A percentile compares a stretch with the other conserved stretches of the same genome.
Evolutionary conservation across 2,888 invertebrate genomes (phyloP).

Genomic region (Brassicogethes aeneus): DNA sequence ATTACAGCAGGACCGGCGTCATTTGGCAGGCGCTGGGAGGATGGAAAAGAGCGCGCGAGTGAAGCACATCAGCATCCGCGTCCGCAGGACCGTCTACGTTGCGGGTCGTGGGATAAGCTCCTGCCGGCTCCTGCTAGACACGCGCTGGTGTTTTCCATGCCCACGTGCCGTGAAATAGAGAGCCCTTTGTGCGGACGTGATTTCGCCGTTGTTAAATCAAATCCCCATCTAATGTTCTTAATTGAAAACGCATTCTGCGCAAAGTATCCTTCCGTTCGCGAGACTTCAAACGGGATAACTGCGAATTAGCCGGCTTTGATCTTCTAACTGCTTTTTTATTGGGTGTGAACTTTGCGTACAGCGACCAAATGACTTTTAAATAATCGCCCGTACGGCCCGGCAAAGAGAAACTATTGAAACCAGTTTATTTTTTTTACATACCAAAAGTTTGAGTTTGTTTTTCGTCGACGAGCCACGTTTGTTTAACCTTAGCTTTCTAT

Average conservation of each 20-base stretch:
- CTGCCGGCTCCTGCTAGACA: conserved; percentile 27
- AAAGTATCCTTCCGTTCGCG: conserved; percentile 10
- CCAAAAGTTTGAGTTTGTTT: too few species aligned
- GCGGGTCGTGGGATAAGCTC: conserved; percentile 30
- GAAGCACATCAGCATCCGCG: conserved; percentile 5
- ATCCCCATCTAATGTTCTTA: conserved; percentile 35
- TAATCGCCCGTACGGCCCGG: too few species aligned
- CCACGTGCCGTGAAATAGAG: conserved; percentile 37
- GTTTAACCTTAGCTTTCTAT: too few species aligned
- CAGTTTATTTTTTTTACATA: too few species aligned
- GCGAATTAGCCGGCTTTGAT: background rate
- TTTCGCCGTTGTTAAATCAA: conserved; percentile 35
- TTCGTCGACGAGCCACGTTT: too few species aligned
- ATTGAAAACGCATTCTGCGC: conserved; percentile 37
- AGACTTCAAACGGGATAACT: background rate
- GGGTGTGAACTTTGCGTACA: too few species aligned
- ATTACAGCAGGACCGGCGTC: too few species aligned
- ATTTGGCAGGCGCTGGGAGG: conserved; percentile 8
- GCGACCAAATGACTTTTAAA: too few species aligned
- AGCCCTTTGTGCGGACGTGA: conserved; percentile 36
- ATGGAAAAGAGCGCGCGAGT: conserved; percentile 7
- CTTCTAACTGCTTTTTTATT: background rate
- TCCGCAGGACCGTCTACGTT: conserved; percentile 6
- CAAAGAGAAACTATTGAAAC: too few species aligned
- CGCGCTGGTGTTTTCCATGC: conserved; percentile 36